Evolutionary conservation across 2,797 vertebrate genomes (phyloP).

Genomic region (Clarias platycephalus): DNA sequence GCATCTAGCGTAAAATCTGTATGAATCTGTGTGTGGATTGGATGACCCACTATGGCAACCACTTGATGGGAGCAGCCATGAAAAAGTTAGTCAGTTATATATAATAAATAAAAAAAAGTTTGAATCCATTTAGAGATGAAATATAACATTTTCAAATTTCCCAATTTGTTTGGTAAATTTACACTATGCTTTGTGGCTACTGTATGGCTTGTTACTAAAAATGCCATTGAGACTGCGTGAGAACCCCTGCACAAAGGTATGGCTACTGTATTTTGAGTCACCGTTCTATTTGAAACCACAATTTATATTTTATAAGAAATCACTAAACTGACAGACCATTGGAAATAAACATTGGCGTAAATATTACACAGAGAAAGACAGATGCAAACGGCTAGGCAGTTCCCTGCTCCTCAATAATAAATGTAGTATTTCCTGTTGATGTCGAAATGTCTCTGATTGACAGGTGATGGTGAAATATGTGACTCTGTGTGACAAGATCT

Average conservation of each 20-base stretch:
- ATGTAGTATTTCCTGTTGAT: not conserved
- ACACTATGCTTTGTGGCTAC: not conserved
- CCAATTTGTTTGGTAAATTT: too few species aligned
- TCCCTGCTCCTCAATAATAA: not conserved
- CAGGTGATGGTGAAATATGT: not conserved
- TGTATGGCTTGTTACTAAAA: not conserved
- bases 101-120: too few species aligned
- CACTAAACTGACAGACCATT: not conserved
- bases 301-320: not conserved
- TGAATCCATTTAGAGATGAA: too few species aligned
- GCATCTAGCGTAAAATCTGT: too few species aligned
- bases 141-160: too few species aligned
- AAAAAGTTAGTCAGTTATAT: too few species aligned
- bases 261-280: not conserved
- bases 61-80: too few species aligned
- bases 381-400: not conserved
- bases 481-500: not conserved
- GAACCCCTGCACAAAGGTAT: not conserved
- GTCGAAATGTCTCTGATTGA: not conserved
- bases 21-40: too few species aligned
- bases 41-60: too few species aligned
- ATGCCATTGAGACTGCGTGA: not conserved
- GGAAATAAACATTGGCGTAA: not conserved
- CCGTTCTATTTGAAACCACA: not conserved
- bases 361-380: not conserved